Conservation (phyloP, 2,113 vertebrate genomes). For the Pterophyllum scalare region DNA sequence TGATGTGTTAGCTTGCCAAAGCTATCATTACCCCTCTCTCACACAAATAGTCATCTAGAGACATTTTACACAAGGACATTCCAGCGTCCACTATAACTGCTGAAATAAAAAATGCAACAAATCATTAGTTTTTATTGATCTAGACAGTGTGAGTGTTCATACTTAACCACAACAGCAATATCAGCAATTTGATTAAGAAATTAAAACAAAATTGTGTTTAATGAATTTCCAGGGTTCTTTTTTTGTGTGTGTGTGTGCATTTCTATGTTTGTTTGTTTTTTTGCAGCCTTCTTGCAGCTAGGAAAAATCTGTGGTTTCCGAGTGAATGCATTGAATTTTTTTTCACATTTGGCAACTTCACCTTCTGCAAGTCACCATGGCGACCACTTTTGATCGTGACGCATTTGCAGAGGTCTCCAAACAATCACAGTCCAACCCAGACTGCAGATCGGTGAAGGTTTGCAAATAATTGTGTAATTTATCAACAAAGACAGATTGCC, state of each 20-base stretch:
- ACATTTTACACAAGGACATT: constrained; percentile 2
- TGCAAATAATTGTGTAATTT: background rate
- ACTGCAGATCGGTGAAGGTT: background rate
- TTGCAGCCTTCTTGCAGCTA: too few species aligned
- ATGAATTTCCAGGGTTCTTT: background rate
- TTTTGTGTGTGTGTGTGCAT: too few species aligned
- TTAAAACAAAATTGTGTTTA: background rate
- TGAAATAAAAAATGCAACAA: background rate
- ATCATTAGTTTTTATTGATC: constrained; percentile 25
- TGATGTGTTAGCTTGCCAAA: constrained; percentile 46
- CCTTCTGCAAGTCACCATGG: background rate
- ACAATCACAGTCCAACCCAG: background rate
- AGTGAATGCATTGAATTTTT: too few species aligned
- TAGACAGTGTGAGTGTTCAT: background rate
- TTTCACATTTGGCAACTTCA: too few species aligned
- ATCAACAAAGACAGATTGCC: background rate
- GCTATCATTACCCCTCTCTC: constrained; percentile 43
- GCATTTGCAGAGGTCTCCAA: background rate
- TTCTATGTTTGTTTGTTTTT: too few species aligned
- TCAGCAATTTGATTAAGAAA: background rate
- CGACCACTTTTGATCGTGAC: background rate
- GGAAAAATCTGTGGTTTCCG: background rate
- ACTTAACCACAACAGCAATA: background rate
- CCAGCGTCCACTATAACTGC: constrained; percentile 29
- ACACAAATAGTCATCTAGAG: constrained; percentile 26